Conservation (phyloP, 53 echinoderm and acorn worm genomes). For the Hippasteria phrygiana region DNA sequence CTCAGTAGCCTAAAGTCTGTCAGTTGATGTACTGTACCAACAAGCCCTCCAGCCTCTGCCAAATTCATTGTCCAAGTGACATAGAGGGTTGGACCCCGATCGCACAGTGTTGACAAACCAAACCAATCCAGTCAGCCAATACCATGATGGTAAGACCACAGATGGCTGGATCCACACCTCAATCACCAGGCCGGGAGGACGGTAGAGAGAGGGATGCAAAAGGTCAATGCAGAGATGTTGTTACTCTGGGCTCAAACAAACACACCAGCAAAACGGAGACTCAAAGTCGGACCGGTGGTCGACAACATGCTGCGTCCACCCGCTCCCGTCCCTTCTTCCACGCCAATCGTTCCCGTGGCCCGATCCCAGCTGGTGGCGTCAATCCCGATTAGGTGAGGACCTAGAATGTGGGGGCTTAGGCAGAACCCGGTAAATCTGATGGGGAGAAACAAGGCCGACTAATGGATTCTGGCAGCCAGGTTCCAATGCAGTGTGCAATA, state of each 20-base stretch:
- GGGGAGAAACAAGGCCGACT: conserved; percentile 38
- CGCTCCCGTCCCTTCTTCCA: conserved; percentile 13
- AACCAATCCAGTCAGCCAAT: conserved; percentile 7
- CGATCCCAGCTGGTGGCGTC: conserved; percentile 40
- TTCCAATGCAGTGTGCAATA: not conserved
- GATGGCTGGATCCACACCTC: conserved; percentile 42
- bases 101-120: conserved; percentile 36
- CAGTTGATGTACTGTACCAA: not conserved
- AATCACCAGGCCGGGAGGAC: not conserved
- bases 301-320: conserved; percentile 38
- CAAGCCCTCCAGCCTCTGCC: conserved; percentile 16
- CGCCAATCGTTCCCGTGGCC: conserved; percentile 1
- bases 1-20: not conserved
- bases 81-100: not conserved
- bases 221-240: conserved; percentile 39
- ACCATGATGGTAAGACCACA: conserved; percentile 5
- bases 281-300: conserved; percentile 43
- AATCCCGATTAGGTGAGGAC: conserved; percentile 28
- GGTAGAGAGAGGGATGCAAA: not conserved
- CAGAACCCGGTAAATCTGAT: conserved; percentile 43
- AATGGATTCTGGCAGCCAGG: conserved; percentile 53
- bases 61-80: conserved; percentile 49
- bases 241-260: conserved; percentile 26
- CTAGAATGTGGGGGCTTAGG: conserved; percentile 17
- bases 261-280: conserved; percentile 30